phyloP scores from a whole-genome alignment of 2,797 vertebrate genomes.

The Salarias fasciatus region DNA sequence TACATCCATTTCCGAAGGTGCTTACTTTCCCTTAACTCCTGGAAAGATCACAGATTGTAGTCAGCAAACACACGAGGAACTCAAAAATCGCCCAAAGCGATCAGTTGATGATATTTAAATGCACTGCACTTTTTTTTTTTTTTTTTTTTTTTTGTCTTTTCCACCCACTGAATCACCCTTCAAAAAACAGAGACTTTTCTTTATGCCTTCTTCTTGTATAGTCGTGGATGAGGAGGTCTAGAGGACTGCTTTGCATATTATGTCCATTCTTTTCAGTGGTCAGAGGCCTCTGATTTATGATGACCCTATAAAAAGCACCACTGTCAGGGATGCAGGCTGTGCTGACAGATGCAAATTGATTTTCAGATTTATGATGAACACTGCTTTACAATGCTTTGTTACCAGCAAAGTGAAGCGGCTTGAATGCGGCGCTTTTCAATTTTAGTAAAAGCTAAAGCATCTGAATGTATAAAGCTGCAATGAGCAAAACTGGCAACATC shows the following conservation, averaged over 20 bases:
- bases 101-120: slow-evolving; percentile 23
- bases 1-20: too few relatives aligned
- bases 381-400: slow-evolving; percentile 47
- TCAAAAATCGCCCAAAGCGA: too few relatives aligned
- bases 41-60: too few relatives aligned
- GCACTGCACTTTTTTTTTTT: slow-evolving; percentile 13
- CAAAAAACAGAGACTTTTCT: background rate
- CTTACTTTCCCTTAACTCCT: too few relatives aligned
- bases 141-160: background rate
- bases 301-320: slow-evolving; percentile 53
- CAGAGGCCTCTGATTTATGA: slow-evolving; percentile 69
- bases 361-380: slow-evolving; percentile 60
- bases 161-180: too few relatives aligned
- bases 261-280: slow-evolving; percentile 47
- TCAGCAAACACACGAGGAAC: too few relatives aligned
- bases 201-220: background rate
- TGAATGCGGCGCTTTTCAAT: slow-evolving; percentile 30
- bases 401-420: slow-evolving; percentile 25
- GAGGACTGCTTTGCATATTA: slow-evolving; percentile 66
- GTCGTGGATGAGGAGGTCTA: slow-evolving; percentile 32
- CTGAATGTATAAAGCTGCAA: slow-evolving; percentile 11
- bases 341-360: slow-evolving; percentile 70
- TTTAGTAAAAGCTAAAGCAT: slow-evolving; percentile 22
- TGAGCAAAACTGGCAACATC: background rate
- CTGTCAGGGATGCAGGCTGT: slow-evolving; percentile 46